These are phyloP conservation scores for Nemopilema nomurai DNA, from an alignment of 30 jellyfish, hydroid and myxozoan species.

Conservation along the genomic window DNA sequence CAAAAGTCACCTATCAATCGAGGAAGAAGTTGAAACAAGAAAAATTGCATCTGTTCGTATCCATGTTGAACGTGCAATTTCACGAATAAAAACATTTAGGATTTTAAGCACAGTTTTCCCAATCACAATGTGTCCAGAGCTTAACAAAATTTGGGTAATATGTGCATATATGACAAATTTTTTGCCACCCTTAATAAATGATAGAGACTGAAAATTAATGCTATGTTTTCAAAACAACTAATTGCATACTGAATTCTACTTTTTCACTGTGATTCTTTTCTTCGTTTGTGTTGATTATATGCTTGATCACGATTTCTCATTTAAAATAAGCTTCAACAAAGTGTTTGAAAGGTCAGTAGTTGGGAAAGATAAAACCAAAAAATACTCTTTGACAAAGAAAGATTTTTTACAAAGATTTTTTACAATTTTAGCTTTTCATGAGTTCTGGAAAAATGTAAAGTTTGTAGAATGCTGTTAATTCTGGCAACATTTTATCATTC, in stretches of 20 bases:
- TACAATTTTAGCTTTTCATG: too few species aligned
- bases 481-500: slow-evolving; percentile 44
- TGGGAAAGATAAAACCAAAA: neutral
- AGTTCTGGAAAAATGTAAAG: slow-evolving; percentile 11
- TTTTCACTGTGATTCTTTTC: neutral
- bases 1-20: neutral
- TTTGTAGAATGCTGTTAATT: slow-evolving; percentile 18
- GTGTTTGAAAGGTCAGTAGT: neutral
- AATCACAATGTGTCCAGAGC: slow-evolving; percentile 20
- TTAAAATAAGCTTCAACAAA: neutral
- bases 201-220: neutral
- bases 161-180: neutral
- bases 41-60: slow-evolving; percentile 49
- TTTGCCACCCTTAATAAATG: neutral
- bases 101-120: slow-evolving; percentile 18
- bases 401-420: too few species aligned
- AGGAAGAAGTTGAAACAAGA: slow-evolving; percentile 42
- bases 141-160: slow-evolving; percentile 36
- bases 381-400: neutral
- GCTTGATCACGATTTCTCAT: neutral
- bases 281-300: neutral
- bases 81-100: slow-evolving; percentile 27
- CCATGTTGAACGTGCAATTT: slow-evolving; percentile 56
- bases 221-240: neutral
- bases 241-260: neutral